Percentiles rank a stretch among this genome's conserved stretches.
Evolutionary conservation across 2,113 vertebrate genomes (phyloP).

Genomic region (Hyla sarda): DNA sequence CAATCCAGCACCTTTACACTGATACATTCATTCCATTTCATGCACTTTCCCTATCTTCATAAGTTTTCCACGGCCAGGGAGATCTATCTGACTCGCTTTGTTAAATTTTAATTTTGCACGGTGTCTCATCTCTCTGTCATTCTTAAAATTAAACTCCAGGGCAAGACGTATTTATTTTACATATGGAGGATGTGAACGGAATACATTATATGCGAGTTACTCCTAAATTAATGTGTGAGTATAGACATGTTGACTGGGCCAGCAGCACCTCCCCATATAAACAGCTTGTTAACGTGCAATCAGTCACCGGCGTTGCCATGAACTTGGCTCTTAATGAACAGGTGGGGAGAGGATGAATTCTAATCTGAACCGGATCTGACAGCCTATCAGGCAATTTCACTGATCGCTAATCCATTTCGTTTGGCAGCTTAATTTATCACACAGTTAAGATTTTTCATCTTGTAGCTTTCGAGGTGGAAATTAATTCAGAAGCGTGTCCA

Average conservation of each 20-base stretch:
- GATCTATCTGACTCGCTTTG: slow-evolving; percentile 62
- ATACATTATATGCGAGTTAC: slow-evolving; percentile 69
- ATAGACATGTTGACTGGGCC: slow-evolving; percentile 67
- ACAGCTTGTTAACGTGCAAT: slow-evolving; percentile 75
- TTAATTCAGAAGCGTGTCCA: slow-evolving; percentile 70
- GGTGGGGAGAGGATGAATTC: slow-evolving; percentile 79
- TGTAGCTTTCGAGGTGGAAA: slow-evolving; percentile 69
- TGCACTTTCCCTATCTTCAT: neutral
- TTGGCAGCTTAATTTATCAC: slow-evolving; percentile 80
- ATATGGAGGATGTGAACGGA: slow-evolving; percentile 65
- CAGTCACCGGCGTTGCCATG: slow-evolving; percentile 73
- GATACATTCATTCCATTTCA: slow-evolving; percentile 11
- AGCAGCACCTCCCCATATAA: slow-evolving; percentile 68
- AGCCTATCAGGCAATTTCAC: slow-evolving; percentile 73
- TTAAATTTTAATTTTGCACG: slow-evolving; percentile 66
- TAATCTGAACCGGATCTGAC: slow-evolving; percentile 75
- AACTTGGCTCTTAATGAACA: slow-evolving; percentile 80
- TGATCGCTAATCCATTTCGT: slow-evolving; percentile 80
- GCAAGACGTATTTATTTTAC: slow-evolving; percentile 64
- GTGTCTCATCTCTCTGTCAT: slow-evolving; percentile 62
- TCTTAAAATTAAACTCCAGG: slow-evolving; percentile 66
- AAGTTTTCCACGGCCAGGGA: slow-evolving; percentile 64
- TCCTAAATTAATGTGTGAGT: slow-evolving; percentile 65
- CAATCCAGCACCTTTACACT: neutral
- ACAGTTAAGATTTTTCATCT: slow-evolving; percentile 71